These are phyloP conservation scores for Clostera curtula DNA, from an alignment of 2,888 invertebrate genomes.

Conservation along the genomic window DNA sequence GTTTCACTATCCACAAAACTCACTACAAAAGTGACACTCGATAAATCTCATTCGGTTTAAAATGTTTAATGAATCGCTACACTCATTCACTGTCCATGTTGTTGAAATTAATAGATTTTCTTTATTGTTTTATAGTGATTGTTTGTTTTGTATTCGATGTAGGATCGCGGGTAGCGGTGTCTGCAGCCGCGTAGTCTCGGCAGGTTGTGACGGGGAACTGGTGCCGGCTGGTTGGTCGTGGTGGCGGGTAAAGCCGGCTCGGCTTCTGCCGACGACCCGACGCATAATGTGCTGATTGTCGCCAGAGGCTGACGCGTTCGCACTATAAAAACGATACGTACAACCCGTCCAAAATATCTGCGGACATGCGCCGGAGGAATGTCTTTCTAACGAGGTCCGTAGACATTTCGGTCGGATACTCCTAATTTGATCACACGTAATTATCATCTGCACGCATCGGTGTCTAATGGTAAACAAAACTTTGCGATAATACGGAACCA, in stretches of 20 bases:
- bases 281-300: not conserved
- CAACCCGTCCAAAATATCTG: too few relatives aligned
- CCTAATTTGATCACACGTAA: too few relatives aligned
- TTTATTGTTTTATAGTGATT: slow-evolving; percentile 31
- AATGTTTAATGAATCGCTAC: slow-evolving; percentile 18
- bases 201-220: slow-evolving; percentile 9
- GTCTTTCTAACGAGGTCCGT: too few relatives aligned
- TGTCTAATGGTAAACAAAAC: too few relatives aligned
- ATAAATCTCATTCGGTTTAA: slow-evolving; percentile 20
- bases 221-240: slow-evolving; percentile 4
- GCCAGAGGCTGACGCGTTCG: not conserved
- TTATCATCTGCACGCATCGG: too few relatives aligned
- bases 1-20: slow-evolving; percentile 32
- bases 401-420: too few relatives aligned
- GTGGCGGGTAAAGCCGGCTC: slow-evolving; percentile 2
- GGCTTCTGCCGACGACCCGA: slow-evolving; percentile 3
- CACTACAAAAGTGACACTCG: slow-evolving; percentile 27
- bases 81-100: slow-evolving; percentile 25
- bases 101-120: slow-evolving; percentile 23
- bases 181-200: slow-evolving; percentile 18
- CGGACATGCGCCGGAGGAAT: too few relatives aligned
- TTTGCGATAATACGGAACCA: not conserved
- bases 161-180: slow-evolving; percentile 15
- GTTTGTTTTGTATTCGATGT: slow-evolving; percentile 26
- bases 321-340: not conserved